Base-by-base conservation (phyloP, 2,797 vertebrate species). In the Helostoma temminkii region DNA sequence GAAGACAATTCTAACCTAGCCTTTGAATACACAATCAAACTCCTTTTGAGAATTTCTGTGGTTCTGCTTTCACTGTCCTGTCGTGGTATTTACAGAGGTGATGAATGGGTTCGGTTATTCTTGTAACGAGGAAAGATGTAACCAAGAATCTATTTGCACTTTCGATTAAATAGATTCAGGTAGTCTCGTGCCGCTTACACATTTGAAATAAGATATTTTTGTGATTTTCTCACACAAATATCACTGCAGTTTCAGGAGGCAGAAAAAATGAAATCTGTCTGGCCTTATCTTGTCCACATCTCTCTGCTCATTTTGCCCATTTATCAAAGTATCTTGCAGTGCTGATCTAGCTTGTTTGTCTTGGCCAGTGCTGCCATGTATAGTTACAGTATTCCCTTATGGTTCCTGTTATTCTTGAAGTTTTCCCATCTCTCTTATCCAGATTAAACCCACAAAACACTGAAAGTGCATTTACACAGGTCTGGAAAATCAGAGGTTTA, bases 391-490 rank as follows among this genome's bases (percentile, higher is more conserved):
- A 86, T 80, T 86, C 82, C 81, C 86, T 86, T 57, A 80, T 87
- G 86, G 86, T 89, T 89, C 85, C 87, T 88, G 82, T 88, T 89
- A 88, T 84, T 88, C 80, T 75, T 87, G 69, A 80, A 83, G 50
- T 76, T 81, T 88, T 87, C 82, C 81, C 83, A 88, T 88, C 80
- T 74, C 66, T 73, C 61, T 67, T 71, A 76, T 66, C 66, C 69
- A 70, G 18, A 80, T 84, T 73, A 69, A 68, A 84, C 68, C 71
- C 45, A 12, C 57, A 82, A 28, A 82, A 72, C 39, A 61, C 71
- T 78, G 62, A 69, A 67, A 62, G 56, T 72, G 45, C 48, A 66
- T 77, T 81, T 50, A 80, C 43, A 64, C 30, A 67, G 19, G 24
- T 9, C 41, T 72, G 66, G 58, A 71, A 76, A 77, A 69, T 69